phyloP scores from a whole-genome alignment of 2,113 vertebrate species.

The Myiagra hebetior region DNA sequence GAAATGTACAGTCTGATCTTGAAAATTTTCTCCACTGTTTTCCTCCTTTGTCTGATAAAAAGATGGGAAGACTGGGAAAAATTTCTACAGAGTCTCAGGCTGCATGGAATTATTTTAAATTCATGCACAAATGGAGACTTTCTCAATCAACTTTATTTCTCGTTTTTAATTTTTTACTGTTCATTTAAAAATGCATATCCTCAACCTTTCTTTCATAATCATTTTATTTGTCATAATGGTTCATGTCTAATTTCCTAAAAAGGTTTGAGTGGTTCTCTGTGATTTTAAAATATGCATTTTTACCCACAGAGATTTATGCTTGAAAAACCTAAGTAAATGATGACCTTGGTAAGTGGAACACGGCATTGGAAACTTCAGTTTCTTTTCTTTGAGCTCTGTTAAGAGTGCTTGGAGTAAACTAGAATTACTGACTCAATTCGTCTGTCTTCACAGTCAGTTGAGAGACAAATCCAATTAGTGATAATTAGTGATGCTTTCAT shows the following conservation, averaged over 20 bases:
- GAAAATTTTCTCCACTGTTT: not conserved
- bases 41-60: not conserved
- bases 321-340: not conserved
- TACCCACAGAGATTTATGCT: conserved; percentile 22
- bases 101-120: not conserved
- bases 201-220: not conserved
- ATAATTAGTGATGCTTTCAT: not conserved
- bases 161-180: not conserved
- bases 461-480: not conserved
- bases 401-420: not conserved
- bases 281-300: conserved; percentile 48
- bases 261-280: not conserved
- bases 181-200: conserved; percentile 18
- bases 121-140: not conserved
- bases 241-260: conserved; percentile 13
- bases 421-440: not conserved
- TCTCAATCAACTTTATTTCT: not conserved
- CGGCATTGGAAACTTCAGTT: not conserved
- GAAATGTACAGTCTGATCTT: not conserved
- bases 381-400: not conserved
- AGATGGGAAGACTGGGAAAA: not conserved
- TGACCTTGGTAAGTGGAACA: conserved; percentile 13
- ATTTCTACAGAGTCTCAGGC: not conserved
- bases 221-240: conserved; percentile 15
- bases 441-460: not conserved